Percentiles rank a stretch among this genome's conserved stretches.
These are phyloP conservation scores for Rhinogobius similis DNA, from an alignment of 2,113 vertebrate genomes.

Conservation along the genomic window DNA sequence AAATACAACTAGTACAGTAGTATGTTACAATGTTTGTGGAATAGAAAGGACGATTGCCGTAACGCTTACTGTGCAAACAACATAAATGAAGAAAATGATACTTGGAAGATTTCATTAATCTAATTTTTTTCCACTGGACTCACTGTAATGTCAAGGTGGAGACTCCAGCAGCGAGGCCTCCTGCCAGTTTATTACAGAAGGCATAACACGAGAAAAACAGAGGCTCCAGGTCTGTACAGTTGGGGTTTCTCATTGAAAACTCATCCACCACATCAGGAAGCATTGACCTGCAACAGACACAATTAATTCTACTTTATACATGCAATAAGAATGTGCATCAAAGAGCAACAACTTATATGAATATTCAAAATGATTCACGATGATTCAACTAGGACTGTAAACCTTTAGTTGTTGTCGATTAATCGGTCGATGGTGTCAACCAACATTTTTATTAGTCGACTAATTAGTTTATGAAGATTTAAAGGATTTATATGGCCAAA, in stretches of 20 bases:
- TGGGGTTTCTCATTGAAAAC: constrained; percentile 67
- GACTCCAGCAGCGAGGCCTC: constrained; percentile 75
- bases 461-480: too few relatives aligned
- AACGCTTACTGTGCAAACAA: too few relatives aligned
- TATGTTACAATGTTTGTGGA: too few relatives aligned
- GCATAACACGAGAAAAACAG: constrained; percentile 81
- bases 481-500: too few relatives aligned
- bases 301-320: neutral
- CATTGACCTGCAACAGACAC: constrained; percentile 73
- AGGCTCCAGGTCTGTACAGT: constrained; percentile 74
- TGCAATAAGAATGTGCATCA: too few relatives aligned
- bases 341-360: too few relatives aligned
- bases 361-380: too few relatives aligned
- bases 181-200: constrained; percentile 82
- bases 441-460: too few relatives aligned
- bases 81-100: neutral
- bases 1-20: neutral
- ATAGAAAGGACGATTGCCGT: too few relatives aligned
- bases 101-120: neutral
- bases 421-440: too few relatives aligned
- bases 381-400: too few relatives aligned
- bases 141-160: constrained; percentile 81
- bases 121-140: constrained; percentile 37
- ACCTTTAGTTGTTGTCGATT: too few relatives aligned
- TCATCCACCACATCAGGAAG: constrained; percentile 80